These are phyloP conservation scores for Myopa testacea DNA, from an alignment of 2,888 invertebrate species.

Conservation along the genomic window DNA sequence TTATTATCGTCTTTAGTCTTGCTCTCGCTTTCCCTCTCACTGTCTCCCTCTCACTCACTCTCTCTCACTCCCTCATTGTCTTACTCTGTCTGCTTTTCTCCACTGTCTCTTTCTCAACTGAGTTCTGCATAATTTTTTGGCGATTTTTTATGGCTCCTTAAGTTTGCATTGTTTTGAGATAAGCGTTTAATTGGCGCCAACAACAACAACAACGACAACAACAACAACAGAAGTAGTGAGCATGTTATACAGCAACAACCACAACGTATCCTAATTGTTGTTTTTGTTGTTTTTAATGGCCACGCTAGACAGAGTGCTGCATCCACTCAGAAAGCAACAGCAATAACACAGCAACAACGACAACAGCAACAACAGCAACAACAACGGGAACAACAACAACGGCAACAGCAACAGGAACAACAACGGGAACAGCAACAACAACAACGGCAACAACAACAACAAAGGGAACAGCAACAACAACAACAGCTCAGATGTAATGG, in stretches of 20 bases:
- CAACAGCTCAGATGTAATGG: too few species aligned
- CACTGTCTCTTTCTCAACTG: neutral
- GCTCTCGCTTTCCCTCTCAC: neutral
- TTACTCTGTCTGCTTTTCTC: neutral
- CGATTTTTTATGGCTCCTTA: neutral
- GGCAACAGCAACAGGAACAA: too few species aligned
- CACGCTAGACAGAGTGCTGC: too few species aligned
- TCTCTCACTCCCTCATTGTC: neutral
- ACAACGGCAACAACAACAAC: too few species aligned
- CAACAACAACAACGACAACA: neutral
- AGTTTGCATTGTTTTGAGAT: neutral
- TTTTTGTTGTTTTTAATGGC: too few species aligned
- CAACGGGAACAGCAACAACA: too few species aligned
- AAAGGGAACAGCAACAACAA: too few species aligned
- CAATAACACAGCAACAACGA: too few species aligned
- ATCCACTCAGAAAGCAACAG: too few species aligned
- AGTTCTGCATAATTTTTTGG: neutral
- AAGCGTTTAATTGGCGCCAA: constrained; percentile 4
- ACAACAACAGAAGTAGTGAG: neutral
- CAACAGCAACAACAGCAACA: too few species aligned
- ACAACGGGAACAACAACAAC: too few species aligned
- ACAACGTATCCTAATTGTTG: neutral
- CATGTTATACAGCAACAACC: neutral
- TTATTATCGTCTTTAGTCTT: neutral
- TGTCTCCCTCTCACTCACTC: neutral